phyloP scores from a whole-genome alignment of 1,140 invertebrate genomes.

The Apocrypta bakeri region DNA sequence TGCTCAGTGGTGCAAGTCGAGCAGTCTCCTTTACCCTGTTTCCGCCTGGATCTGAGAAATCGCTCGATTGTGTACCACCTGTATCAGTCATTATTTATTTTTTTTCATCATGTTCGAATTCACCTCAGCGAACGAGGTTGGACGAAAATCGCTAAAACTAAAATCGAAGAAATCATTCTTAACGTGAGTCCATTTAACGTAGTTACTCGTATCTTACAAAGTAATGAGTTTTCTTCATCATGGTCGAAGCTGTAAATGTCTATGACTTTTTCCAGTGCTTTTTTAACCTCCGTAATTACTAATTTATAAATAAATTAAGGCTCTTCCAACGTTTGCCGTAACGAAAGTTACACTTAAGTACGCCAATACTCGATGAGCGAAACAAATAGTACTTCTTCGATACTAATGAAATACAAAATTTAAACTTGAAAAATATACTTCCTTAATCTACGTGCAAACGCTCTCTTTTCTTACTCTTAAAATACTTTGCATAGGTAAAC shows the following conservation, averaged over 20 bases:
- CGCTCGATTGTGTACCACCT: conserved; percentile 62
- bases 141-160: conserved; percentile 49
- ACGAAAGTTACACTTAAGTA: conserved; percentile 47
- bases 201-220: conserved; percentile 51
- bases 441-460: conserved; percentile 33
- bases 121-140: conserved; percentile 41
- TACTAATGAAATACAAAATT: conserved; percentile 40
- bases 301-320: conserved; percentile 47
- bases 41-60: conserved; percentile 64
- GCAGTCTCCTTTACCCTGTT: conserved; percentile 63
- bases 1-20: conserved; percentile 67
- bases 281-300: conserved; percentile 23
- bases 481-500: conserved; percentile 26
- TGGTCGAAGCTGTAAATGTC: conserved; percentile 36
- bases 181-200: conserved; percentile 48
- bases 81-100: conserved; percentile 60
- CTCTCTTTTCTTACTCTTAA: conserved; percentile 37
- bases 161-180: conserved; percentile 45
- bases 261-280: conserved; percentile 42
- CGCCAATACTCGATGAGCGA: conserved; percentile 27
- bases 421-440: conserved; percentile 31
- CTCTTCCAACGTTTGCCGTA: conserved; percentile 21
- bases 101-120: conserved; percentile 45
- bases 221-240: conserved; percentile 51
- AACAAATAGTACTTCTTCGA: background rate